Percentiles rank a stretch among this genome's conserved stretches.
These are phyloP conservation scores for Petrolisthes cinctipes DNA, from an alignment of 2,888 invertebrate species.

Conservation along the genomic window DNA sequence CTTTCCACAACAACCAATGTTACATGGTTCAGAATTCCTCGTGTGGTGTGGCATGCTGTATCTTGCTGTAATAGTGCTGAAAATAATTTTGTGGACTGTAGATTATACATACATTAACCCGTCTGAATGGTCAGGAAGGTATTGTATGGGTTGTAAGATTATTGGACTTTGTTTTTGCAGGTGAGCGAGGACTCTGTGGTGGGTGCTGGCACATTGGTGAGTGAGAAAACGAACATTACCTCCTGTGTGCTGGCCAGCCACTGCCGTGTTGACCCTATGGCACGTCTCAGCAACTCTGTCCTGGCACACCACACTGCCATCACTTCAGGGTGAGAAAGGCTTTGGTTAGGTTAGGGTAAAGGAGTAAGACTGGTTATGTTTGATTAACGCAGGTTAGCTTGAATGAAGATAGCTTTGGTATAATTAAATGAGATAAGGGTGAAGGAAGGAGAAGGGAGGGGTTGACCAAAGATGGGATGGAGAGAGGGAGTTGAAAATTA, in stretches of 20 bases:
- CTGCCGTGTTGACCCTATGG: conserved; percentile 41
- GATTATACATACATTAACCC: too few relatives aligned
- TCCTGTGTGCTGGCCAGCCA: conserved; percentile 54
- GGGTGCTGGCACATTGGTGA: conserved; percentile 47
- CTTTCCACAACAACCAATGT: too few relatives aligned
- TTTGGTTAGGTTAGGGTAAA: neutral
- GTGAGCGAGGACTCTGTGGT: conserved; percentile 48
- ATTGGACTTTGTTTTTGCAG: conserved; percentile 5
- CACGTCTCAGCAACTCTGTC: conserved; percentile 43
- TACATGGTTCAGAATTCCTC: too few relatives aligned
- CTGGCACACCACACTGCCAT: conserved; percentile 50
- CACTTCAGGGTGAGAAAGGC: conserved; percentile 38
- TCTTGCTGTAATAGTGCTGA: neutral
- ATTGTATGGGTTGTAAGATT: too few relatives aligned
- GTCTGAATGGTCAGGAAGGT: too few relatives aligned
- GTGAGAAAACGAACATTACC: conserved; percentile 56
- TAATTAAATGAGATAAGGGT: too few relatives aligned
- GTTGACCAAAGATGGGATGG: too few relatives aligned
- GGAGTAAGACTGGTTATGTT: neutral
- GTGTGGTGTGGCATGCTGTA: too few relatives aligned
- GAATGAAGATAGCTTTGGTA: neutral
- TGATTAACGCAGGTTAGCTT: neutral
- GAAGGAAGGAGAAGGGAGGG: too few relatives aligned
- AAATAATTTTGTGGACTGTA: neutral
- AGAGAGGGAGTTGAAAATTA: too few relatives aligned